Evolutionary conservation across 2,797 vertebrate species (phyloP), one percentile per base, ranked within the genome.

Genomic region (Acropternis orthonyx): DNA sequence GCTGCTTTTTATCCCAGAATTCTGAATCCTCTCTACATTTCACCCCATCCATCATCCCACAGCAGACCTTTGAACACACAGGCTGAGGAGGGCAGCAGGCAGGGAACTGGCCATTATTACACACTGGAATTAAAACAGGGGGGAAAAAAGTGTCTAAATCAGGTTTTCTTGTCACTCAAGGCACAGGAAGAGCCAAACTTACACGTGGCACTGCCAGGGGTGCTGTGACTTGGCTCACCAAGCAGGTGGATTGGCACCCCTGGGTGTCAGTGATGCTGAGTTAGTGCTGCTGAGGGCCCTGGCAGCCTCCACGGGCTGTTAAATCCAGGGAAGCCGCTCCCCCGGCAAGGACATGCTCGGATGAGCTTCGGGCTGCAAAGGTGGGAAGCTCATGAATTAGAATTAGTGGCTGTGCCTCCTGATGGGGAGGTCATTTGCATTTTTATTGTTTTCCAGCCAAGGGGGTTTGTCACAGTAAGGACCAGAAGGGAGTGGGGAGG

Each of bases 381-480:
- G 92, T 94, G 80, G 96, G 96, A 88, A 91, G 95, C 94, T 92
- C 97, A 82, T 90, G 95, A 94, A 95, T 97, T 49, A 28, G 92
- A 32, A 51, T 83, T 82, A 77, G 89, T 22, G 62, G 16, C 95
- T 39, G 73, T 77, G 94, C 77, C 58, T 63, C 96, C 28, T 3
- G 89, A 62, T 78, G 92, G 28, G 28, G 46, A 84, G 92, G 37
- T 44, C 75, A 97, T 97, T 97, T 97, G 96, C 97, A 97, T 98
- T 97, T 98, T 98, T 90, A 98, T 98, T 98, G 97, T 98, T 97
- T 97, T 86, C 81, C 86, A 93, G 85, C 83, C 23, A 23, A 54
- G 75, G 95, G 95, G 92, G 73, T 97, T 97, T 91, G 97, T 97
- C 97, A 96, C 96, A 96, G 94, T 86, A 0, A 17, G 78, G 90